phyloP scores from a whole-genome alignment of 2,888 invertebrate genomes.

The Pachliopta kotzebuea region DNA sequence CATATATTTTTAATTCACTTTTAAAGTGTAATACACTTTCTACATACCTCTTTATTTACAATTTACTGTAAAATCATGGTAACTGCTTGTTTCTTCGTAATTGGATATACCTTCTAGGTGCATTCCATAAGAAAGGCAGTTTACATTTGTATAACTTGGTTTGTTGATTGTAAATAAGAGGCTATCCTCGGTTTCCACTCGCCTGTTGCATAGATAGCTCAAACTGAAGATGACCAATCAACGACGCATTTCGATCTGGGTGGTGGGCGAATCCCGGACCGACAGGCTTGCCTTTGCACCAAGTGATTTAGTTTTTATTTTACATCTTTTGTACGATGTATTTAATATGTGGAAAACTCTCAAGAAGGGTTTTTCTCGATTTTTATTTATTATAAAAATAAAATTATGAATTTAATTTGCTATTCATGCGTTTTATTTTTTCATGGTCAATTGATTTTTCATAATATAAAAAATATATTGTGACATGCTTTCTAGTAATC shows the following conservation, averaged over 20 bases:
- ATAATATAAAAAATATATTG: neutral
- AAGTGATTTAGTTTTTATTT: constrained; percentile 81
- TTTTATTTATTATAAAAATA: constrained; percentile 80
- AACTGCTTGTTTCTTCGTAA: constrained; percentile 69
- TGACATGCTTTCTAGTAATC: too few species aligned
- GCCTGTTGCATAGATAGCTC: constrained; percentile 65
- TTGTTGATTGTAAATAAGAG: constrained; percentile 69
- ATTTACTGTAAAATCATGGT: constrained; percentile 73
- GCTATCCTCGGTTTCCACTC: constrained; percentile 75
- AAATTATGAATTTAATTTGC: constrained; percentile 81
- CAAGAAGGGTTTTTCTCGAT: constrained; percentile 74
- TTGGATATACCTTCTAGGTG: constrained; percentile 65
- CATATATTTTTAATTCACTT: constrained; percentile 64
- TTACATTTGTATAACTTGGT: constrained; percentile 68
- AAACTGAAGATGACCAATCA: constrained; percentile 44
- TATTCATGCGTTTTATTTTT: constrained; percentile 43
- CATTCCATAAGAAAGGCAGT: constrained; percentile 67
- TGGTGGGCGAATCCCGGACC: constrained; percentile 58
- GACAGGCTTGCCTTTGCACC: constrained; percentile 80
- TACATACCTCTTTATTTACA: constrained; percentile 75
- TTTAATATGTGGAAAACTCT: constrained; percentile 76
- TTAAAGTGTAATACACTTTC: constrained; percentile 77
- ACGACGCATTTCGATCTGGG: constrained; percentile 30
- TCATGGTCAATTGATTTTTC: neutral
- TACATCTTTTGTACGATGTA: constrained; percentile 81